These are phyloP conservation scores for Mellilla xanthometata DNA, from an alignment of 2,888 invertebrate genomes.

Conservation along the genomic window DNA sequence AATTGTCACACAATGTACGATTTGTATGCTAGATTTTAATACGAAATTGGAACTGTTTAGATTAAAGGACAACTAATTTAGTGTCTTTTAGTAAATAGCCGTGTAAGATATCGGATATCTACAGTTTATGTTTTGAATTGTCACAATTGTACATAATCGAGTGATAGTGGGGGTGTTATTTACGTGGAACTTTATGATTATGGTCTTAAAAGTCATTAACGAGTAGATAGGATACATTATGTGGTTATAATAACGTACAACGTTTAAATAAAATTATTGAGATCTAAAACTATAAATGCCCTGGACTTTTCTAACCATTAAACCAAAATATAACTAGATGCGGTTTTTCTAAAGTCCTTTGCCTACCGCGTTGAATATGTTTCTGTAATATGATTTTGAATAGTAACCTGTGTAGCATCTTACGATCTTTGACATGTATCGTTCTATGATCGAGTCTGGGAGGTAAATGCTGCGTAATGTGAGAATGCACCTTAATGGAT, in stretches of 20 bases:
- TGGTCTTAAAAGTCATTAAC: no score
- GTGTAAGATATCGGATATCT: constrained; percentile 20
- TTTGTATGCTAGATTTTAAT: constrained; percentile 41
- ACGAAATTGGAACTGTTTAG: constrained; percentile 26
- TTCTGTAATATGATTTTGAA: not conserved
- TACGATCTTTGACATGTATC: constrained; percentile 22
- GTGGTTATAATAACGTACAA: no score
- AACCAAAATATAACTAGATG: no score
- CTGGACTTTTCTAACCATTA: no score
- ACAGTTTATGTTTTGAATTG: constrained; percentile 19
- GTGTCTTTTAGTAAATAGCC: constrained; percentile 25
- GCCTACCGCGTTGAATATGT: no score
- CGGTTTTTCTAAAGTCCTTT: no score
- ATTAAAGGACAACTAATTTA: constrained; percentile 29
- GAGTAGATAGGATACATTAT: no score
- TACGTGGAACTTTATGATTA: not conserved
- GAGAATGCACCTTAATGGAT: constrained; percentile 28
- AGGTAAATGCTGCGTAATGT: constrained; percentile 32
- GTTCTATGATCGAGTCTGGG: constrained; percentile 8
- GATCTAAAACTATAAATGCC: no score
- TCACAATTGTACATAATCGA: constrained; percentile 22
- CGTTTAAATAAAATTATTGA: no score
- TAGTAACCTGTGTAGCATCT: constrained; percentile 1
- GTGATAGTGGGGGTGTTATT: constrained; percentile 6
- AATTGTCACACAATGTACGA: constrained; percentile 51